Evolutionary conservation across 2,113 vertebrate species (phyloP).

Genomic region (Zosterops pallidus): DNA sequence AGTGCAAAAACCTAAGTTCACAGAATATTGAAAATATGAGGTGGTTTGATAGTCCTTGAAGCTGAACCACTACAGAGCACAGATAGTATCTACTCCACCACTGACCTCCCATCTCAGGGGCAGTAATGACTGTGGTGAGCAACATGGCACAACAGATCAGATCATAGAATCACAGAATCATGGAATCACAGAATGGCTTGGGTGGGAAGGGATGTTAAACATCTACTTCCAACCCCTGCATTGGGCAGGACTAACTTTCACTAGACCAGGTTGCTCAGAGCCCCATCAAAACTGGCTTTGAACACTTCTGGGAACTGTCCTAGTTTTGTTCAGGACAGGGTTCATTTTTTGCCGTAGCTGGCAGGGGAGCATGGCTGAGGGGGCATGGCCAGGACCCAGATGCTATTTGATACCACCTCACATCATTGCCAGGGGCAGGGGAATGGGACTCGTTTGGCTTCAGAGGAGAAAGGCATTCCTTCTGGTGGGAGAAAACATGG

Average conservation of each 20-base stretch:
- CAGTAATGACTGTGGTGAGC: neutral
- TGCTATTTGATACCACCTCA: neutral
- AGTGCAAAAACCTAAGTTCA: neutral
- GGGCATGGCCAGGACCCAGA: neutral
- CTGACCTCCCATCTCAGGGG: neutral
- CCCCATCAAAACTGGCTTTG: neutral
- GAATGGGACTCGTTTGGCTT: neutral
- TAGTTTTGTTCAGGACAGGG: neutral
- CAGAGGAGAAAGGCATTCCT: neutral
- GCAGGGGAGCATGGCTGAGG: neutral
- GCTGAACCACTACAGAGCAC: accelerated
- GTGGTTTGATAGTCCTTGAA: neutral
- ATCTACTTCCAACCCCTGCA: neutral
- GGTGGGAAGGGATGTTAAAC: neutral
- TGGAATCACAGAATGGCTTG: neutral
- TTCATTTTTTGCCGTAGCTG: neutral
- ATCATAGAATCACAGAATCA: neutral
- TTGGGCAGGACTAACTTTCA: neutral
- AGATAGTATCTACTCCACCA: neutral
- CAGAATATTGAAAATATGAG: neutral
- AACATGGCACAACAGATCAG: neutral
- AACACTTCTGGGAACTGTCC: neutral
- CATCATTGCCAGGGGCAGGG: neutral
- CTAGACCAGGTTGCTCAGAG: neutral
- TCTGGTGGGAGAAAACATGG: neutral